Evolutionary conservation across 2,888 invertebrate genomes (phyloP).

Genomic region (Seira sanloemensis): DNA sequence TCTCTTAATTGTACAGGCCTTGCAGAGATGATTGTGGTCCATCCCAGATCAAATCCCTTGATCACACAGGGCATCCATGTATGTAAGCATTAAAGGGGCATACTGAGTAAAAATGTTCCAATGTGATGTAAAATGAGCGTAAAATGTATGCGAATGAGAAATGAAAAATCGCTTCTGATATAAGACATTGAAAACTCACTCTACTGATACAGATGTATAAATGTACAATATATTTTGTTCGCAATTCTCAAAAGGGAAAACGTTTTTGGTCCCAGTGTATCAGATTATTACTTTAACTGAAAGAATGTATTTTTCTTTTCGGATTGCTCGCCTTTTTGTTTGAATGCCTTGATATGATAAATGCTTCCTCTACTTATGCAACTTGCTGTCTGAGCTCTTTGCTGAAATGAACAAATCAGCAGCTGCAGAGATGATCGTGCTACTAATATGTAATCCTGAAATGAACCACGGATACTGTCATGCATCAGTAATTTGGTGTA

Average conservation of each 20-base stretch:
- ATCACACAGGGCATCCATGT: slow-evolving; percentile 28
- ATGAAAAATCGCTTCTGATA: not conserved
- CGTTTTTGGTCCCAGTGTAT: not conserved
- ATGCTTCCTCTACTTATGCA: not conserved
- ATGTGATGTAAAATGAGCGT: too few relatives aligned
- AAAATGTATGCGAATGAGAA: not conserved
- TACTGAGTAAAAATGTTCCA: too few relatives aligned
- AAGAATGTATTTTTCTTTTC: not conserved
- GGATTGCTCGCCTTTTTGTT: not conserved
- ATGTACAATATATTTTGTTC: not conserved
- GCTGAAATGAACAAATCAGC: slow-evolving; percentile 39
- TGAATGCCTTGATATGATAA: not conserved
- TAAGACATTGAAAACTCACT: not conserved
- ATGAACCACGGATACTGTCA: slow-evolving; percentile 46
- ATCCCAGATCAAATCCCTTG: slow-evolving; percentile 63
- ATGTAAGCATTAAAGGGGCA: too few relatives aligned
- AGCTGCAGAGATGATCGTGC: slow-evolving; percentile 46
- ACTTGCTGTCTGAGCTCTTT: not conserved
- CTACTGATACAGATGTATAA: not conserved
- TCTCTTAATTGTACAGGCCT: slow-evolving; percentile 72
- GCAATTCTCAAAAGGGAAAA: not conserved
- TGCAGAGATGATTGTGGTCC: slow-evolving; percentile 65
- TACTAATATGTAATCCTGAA: slow-evolving; percentile 49
- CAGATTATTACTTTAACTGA: not conserved
- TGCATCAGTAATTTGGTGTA: slow-evolving; percentile 49